Evolutionary conservation across 2,888 invertebrate species (phyloP).

Genomic region (Dilophus febrilis): DNA sequence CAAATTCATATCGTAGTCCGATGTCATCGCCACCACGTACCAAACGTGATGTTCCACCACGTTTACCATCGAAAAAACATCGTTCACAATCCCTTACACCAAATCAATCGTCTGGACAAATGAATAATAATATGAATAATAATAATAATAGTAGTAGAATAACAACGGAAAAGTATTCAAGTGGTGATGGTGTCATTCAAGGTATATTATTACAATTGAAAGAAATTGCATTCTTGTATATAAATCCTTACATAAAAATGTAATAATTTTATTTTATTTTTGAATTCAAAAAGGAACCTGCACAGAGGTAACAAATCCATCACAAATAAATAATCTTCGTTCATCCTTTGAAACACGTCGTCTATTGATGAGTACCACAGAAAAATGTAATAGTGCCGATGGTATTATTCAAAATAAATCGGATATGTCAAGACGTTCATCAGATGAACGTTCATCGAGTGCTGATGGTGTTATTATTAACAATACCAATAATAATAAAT

Average conservation of each 20-base stretch:
- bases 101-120: constrained; percentile 21
- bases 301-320: neutral
- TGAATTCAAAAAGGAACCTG: neutral
- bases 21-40: constrained; percentile 39
- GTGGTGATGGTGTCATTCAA: constrained; percentile 51
- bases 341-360: constrained; percentile 14
- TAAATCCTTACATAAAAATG: neutral
- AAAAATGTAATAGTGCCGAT: constrained; percentile 50
- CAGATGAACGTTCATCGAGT: constrained; percentile 34
- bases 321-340: too few species aligned
- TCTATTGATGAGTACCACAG: constrained; percentile 15
- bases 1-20: constrained; percentile 28
- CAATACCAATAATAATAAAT: constrained; percentile 22
- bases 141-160: too few species aligned
- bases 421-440: constrained; percentile 11
- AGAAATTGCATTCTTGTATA: neutral
- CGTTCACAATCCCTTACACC: constrained; percentile 67
- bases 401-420: constrained; percentile 40
- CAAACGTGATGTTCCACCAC: constrained; percentile 32
- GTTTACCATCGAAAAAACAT: constrained; percentile 43
- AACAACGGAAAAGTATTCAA: constrained; percentile 42
- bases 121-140: too few species aligned
- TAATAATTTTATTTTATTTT: neutral
- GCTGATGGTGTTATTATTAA: constrained; percentile 34
- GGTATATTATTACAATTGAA: constrained; percentile 12